These are phyloP conservation scores for Cataglyphis livida DNA, from an alignment of 2,888 invertebrate genomes.

Conservation along the genomic window DNA sequence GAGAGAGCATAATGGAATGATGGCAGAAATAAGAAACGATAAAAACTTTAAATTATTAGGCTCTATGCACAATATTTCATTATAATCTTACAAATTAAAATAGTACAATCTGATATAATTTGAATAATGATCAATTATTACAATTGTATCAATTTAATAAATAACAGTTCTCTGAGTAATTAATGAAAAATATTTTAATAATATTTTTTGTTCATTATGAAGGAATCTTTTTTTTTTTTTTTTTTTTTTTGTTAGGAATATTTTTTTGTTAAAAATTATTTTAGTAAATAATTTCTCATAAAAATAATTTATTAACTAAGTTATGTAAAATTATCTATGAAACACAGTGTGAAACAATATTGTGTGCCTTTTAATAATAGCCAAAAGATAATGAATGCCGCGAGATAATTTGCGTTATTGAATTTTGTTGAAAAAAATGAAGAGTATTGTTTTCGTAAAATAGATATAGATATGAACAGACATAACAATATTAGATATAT, in stretches of 20 bases:
- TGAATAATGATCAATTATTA: neutral
- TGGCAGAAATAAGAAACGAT: slow-evolving; percentile 35
- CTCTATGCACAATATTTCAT: slow-evolving; percentile 6
- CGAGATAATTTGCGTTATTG: slow-evolving; percentile 19
- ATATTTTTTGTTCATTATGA: neutral
- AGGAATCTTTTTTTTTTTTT: neutral
- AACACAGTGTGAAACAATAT: slow-evolving; percentile 19
- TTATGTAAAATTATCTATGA: slow-evolving; percentile 26
- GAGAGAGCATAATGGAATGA: slow-evolving; percentile 22
- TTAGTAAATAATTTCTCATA: neutral
- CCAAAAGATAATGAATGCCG: neutral
- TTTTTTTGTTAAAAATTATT: slow-evolving; percentile 25
- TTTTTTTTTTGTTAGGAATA: neutral
- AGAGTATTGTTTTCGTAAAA: slow-evolving; percentile 30
- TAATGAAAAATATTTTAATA: neutral
- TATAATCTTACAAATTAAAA: slow-evolving; percentile 25
- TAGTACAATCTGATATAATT: slow-evolving; percentile 3
- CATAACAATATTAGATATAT: neutral
- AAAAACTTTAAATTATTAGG: slow-evolving; percentile 29
- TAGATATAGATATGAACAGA: slow-evolving; percentile 6
- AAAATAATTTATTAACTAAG: slow-evolving; percentile 17
- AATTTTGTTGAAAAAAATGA: slow-evolving; percentile 9
- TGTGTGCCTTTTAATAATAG: slow-evolving; percentile 41
- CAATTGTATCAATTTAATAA: neutral
- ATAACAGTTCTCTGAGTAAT: neutral